phyloP scores from a whole-genome alignment of 2,797 vertebrate genomes.

The Arctocebus calabarensis region DNA sequence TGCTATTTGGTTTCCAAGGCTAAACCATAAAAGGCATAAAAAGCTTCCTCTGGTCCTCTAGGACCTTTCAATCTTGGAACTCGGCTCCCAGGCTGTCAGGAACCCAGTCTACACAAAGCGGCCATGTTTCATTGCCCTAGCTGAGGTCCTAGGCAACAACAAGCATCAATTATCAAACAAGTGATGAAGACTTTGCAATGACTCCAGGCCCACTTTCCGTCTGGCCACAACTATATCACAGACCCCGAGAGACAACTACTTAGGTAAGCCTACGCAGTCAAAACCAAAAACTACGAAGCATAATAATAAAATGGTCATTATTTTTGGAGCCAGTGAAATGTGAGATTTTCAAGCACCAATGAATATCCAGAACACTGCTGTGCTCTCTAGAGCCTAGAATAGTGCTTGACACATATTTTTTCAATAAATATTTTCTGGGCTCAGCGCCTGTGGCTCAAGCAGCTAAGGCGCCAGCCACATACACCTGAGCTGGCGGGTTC shows the following conservation, averaged over 20 bases:
- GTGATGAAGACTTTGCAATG: background rate
- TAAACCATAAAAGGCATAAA: background rate
- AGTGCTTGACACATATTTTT: background rate
- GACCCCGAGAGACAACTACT: background rate
- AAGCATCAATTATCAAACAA: background rate
- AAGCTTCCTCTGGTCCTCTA: background rate
- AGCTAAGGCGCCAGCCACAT: too few relatives aligned
- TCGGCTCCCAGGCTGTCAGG: background rate
- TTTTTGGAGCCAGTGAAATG: constrained; percentile 11
- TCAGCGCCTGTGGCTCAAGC: too few relatives aligned
- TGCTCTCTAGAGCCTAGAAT: background rate
- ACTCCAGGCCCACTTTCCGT: background rate
- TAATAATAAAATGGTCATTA: background rate
- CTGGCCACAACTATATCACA: background rate
- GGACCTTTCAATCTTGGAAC: background rate
- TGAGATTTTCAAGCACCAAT: background rate
- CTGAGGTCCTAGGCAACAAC: background rate
- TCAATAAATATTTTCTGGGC: constrained; percentile 16
- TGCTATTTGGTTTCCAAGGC: constrained; percentile 16
- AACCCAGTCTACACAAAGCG: background rate
- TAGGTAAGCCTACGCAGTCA: background rate
- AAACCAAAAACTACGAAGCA: background rate
- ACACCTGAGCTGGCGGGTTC: too few relatives aligned
- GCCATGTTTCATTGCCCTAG: background rate
- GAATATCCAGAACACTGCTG: background rate